Evolutionary conservation across 2,113 vertebrate species (phyloP), one percentile per base, ranked within the genome.

Genomic region (Reinhardtius hippoglossoides): DNA sequence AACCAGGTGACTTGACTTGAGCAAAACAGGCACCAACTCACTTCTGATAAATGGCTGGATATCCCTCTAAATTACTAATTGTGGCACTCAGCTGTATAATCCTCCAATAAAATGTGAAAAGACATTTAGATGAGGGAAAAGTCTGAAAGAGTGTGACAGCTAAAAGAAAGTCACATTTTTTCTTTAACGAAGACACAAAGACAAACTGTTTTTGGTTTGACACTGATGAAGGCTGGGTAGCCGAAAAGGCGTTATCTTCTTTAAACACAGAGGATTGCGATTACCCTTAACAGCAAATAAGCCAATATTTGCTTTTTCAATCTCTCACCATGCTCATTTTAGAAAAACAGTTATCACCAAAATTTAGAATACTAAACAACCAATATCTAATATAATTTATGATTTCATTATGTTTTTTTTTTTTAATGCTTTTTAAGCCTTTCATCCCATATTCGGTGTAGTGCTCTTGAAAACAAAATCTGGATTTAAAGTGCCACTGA

Each of bases 381-480:
- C 48, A 72, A 85, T 76, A 76, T 67, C 80, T 58, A 50, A 75
- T 90, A 74, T 79, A 84, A 81, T 79, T 80, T 73, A 23, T 82
- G 68, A 89, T 89, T 90, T 87, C 67, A 84, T 85, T 86, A 73
- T 60, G 50, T 84, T 60, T 83, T 8, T 83, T 8, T 71, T 85
- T 85, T 86, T 24, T 15, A 35, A 14, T 66, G 60, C 27, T 71
- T 89, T 91, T 80, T 83, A 77, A 85, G 76, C 79, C 75, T 83
- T 89, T 86, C 71, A 65, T 89, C 89, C 61, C 80, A 82, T 74
- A 89, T 88, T 90, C 82, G 71, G 74, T 89, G 76, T 86, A 88
- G 85, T 81, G 78, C 89, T 91, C 89, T 92, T 89, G 81, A 92
- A 91, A 93, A 87, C 78, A 87, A 83, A 87, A 88, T 92, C 82